Conservation (phyloP, 2,113 vertebrate species). For the Quiscalus mexicanus region DNA sequence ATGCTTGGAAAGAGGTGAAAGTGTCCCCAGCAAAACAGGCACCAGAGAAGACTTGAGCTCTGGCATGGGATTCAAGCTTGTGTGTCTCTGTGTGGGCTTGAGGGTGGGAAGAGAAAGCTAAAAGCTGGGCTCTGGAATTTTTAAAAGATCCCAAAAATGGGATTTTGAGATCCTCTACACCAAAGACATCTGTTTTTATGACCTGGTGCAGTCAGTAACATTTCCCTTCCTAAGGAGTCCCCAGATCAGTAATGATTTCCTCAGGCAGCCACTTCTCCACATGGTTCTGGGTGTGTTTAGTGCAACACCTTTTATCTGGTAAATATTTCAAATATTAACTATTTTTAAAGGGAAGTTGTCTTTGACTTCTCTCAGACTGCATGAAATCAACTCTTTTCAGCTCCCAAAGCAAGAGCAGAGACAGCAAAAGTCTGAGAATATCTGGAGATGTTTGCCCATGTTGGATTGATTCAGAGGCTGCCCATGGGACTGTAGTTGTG, state of each 20-base stretch:
- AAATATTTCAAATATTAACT: neutral
- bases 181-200: neutral
- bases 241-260: neutral
- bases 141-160: neutral
- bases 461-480: neutral
- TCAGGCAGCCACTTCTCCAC: neutral
- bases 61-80: neutral
- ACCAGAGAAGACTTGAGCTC: neutral
- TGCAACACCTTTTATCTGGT: neutral
- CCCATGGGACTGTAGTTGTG: neutral
- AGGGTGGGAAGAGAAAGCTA: neutral
- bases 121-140: neutral
- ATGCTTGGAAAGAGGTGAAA: neutral
- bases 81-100: neutral
- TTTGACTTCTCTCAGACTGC: neutral
- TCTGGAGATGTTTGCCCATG: neutral
- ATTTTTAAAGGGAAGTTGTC: neutral
- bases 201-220: neutral
- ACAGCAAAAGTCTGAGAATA: neutral
- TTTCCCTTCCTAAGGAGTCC: neutral
- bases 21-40: neutral
- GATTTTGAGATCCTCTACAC: neutral
- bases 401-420: neutral
- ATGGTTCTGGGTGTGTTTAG: fast-evolving
- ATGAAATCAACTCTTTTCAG: neutral